Conservation (phyloP, 1,140 invertebrate species). For the Potamilus streckersoni region DNA sequence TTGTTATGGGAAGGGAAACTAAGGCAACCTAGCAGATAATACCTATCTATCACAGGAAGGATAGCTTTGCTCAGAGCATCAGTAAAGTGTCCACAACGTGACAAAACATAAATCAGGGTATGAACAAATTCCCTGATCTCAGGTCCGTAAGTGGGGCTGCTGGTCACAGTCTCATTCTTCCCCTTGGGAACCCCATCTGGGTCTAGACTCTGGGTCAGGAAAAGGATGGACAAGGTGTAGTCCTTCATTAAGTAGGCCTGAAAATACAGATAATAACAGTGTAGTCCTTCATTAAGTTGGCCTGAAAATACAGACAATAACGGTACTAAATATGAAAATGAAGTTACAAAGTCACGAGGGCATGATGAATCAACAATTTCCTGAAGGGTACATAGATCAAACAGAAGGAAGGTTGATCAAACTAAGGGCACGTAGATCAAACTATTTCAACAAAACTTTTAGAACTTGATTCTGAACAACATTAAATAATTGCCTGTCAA, state of each 20-base stretch:
- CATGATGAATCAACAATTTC: no score
- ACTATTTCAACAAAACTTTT: no score
- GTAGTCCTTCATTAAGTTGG: constrained; percentile 62
- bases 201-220: constrained; percentile 50
- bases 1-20: no score
- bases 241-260: constrained; percentile 64
- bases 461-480: no score
- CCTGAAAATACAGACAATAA: constrained; percentile 38
- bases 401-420: not conserved
- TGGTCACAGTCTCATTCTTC: not conserved
- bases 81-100: constrained; percentile 40
- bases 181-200: not conserved
- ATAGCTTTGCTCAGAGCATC: constrained; percentile 55
- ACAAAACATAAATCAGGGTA: constrained; percentile 23
- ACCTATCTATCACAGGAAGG: constrained; percentile 55
- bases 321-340: not conserved
- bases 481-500: no score
- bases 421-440: not conserved
- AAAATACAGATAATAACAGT: constrained; percentile 12
- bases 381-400: not conserved
- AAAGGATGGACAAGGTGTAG: constrained; percentile 56
- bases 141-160: not conserved
- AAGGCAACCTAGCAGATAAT: not conserved
- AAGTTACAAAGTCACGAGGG: no score
- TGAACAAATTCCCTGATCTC: constrained; percentile 6